Percentiles rank a stretch among this genome's conserved stretches.
phyloP scores from a whole-genome alignment of 2,797 vertebrate species.

The Apodemus agrarius region DNA sequence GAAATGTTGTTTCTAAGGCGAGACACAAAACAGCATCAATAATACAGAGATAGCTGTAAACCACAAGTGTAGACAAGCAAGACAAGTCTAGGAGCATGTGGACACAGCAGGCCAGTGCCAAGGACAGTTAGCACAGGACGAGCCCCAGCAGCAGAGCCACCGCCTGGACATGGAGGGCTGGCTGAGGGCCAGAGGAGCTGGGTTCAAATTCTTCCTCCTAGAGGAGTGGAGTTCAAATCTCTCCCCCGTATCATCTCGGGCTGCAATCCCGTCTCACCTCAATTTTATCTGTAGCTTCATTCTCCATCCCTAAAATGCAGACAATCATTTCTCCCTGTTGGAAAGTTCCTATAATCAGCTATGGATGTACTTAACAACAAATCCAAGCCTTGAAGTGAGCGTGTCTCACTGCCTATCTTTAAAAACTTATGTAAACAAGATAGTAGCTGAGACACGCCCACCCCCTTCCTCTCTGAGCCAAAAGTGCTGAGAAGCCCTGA shows the following conservation, averaged over 20 bases:
- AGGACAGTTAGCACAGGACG: background rate
- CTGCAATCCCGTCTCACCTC: background rate
- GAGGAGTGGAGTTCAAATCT: background rate
- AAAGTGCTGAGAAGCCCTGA: background rate
- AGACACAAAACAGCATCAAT: background rate
- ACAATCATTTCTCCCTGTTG: background rate
- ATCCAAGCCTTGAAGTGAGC: background rate
- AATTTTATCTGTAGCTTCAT: background rate
- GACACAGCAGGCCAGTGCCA: background rate
- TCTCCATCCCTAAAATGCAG: background rate
- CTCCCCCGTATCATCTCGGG: background rate
- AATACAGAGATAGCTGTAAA: background rate
- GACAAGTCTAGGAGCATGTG: rapidly evolving
- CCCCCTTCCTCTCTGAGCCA: no score
- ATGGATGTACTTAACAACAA: background rate
- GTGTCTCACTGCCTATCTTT: background rate
- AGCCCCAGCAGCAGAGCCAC: background rate
- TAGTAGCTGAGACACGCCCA: background rate
- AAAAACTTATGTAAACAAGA: background rate
- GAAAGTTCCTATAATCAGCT: background rate
- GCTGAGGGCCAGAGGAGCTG: background rate
- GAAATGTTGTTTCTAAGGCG: background rate
- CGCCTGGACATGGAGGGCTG: background rate
- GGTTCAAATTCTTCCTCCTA: background rate
- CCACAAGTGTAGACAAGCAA: background rate